Conservation (phyloP, 2,113 vertebrate genomes). For the Scomber colias region DNA sequence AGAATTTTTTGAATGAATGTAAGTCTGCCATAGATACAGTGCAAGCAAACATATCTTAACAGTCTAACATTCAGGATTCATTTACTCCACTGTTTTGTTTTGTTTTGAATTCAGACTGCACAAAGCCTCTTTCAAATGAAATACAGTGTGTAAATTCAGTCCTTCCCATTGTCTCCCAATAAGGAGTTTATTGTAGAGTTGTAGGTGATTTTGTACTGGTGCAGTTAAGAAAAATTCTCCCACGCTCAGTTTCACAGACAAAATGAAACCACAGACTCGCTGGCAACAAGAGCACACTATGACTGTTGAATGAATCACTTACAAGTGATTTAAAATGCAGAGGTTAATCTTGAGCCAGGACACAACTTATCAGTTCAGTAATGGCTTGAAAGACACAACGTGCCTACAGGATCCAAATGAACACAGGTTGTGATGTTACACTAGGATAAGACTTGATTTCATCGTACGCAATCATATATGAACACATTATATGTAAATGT, state of each 20-base stretch:
- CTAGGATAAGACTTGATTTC: no score
- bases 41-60: not conserved
- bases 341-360: constrained; percentile 10
- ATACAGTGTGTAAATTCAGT: constrained; percentile 20
- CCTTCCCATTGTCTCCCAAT: not conserved
- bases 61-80: not conserved
- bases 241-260: constrained; percentile 21
- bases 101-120: no score
- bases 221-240: constrained; percentile 8
- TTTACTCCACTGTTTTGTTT: not conserved
- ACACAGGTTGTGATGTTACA: not conserved
- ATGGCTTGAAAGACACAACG: no score
- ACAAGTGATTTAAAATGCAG: constrained; percentile 27
- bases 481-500: no score
- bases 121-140: constrained; percentile 9
- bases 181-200: not conserved
- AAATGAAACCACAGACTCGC: constrained; percentile 34
- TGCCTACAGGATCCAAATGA: not conserved
- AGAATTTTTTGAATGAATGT: constrained; percentile 2
- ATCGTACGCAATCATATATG: no score
- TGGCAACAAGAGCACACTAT: not conserved
- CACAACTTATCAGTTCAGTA: not conserved
- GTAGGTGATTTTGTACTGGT: constrained; percentile 2
- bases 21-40: not conserved
- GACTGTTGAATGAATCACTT: constrained; percentile 26